Base-by-base conservation (phyloP, 1,140 invertebrate species). In the Euura saliciscinereae region DNA sequence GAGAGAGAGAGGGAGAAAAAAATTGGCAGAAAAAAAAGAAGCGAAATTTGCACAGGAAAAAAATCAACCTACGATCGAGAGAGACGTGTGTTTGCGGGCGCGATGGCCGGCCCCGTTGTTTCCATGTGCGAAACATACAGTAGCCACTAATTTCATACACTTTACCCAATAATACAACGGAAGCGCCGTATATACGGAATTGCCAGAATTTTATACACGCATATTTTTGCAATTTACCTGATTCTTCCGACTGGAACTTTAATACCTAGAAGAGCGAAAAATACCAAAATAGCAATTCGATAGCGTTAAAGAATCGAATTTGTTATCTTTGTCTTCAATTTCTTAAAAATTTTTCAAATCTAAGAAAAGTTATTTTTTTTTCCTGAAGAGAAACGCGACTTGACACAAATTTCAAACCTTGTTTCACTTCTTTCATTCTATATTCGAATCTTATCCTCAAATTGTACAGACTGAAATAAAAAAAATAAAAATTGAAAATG, bases 1-100 rank as follows among this genome's bases (percentile, higher is more conserved):
- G 83, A 85, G 80, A 80, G 83, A 85, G 80, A 59, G 51, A 3
- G 5, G 51, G 51, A n/a, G 51, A n/a, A 51, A 59, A 59, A 59
- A 59, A 59, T 8, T 59, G 13, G 51, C 10, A 59, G 10, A n/a
- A n/a, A 59, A 59, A 59, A 59, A 59, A 59, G 51, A n/a, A n/a
- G 51, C 8, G 13, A 59, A 59, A 59, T 59, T 11, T n/a, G 51
- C 10, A 59, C 10, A 6, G 51, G 51, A 59, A n/a, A 59, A 59
- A 59, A 59, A 59, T 59, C 51, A 59, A 59, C 51, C 51, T 6
- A 59, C 51, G 51, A 59, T 59, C 51, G 51, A 59, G 6, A 59
- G 51, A 59, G 51, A 59, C 51, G 51, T 59, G 51, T 59, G 51
- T 59, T 59, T 59, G 51, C 51, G 6, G 8, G 8, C 51, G 51